Conservation (phyloP, 2,888 invertebrate genomes). For the Alloscopus bannaensis region DNA sequence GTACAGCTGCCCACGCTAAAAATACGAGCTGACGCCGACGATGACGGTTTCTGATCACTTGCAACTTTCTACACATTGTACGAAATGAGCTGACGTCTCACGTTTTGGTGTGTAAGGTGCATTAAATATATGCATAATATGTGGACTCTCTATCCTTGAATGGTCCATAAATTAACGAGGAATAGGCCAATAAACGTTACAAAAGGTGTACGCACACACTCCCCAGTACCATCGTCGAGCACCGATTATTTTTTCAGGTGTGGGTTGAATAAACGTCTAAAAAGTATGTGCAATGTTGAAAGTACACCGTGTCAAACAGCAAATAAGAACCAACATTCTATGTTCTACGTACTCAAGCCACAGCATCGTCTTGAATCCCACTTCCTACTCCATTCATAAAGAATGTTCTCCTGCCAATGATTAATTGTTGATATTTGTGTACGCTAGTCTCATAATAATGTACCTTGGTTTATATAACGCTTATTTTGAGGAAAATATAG, state of each 20-base stretch:
- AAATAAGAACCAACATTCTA: neutral
- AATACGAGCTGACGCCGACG: constrained; percentile 70
- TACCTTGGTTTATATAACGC: too few species aligned
- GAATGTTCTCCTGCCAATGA: too few species aligned
- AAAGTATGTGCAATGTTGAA: too few species aligned
- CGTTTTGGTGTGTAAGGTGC: too few species aligned
- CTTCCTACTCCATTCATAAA: constrained; percentile 1
- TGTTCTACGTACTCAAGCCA: neutral
- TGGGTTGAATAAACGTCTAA: constrained; percentile 35
- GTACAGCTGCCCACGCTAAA: constrained; percentile 69
- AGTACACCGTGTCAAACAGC: neutral
- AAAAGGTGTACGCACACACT: too few species aligned
- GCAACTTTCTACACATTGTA: constrained; percentile 22
- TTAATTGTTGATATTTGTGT: too few species aligned
- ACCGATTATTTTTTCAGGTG: constrained; percentile 54
- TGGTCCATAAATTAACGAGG: constrained; percentile 10
- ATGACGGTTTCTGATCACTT: constrained; percentile 50
- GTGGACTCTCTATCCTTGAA: constrained; percentile 11
- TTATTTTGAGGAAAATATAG: too few species aligned
- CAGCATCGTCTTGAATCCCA: too few species aligned
- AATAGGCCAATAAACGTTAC: constrained; percentile 31
- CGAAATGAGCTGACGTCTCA: too few species aligned
- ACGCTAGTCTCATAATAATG: too few species aligned
- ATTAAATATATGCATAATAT: too few species aligned
- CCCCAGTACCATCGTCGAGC: too few species aligned